A percentile compares a stretch with the other conserved stretches of the same genome.
phyloP scores from a whole-genome alignment of 2,797 vertebrate genomes.

The Sorex maritimensis region DNA sequence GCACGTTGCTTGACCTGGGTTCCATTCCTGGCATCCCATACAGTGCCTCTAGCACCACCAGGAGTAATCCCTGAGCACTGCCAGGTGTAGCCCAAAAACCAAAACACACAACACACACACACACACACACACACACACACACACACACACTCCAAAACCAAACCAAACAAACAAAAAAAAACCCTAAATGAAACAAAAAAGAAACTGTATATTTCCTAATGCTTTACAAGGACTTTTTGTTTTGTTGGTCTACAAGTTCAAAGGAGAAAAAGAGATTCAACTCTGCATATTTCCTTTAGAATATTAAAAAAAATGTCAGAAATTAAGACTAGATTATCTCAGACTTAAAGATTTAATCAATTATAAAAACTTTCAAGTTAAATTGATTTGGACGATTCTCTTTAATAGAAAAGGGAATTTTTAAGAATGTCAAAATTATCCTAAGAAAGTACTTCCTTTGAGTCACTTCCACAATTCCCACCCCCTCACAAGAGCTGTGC shows the following conservation, averaged over 20 bases:
- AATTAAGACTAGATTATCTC: constrained; percentile 44
- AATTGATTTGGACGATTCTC: constrained; percentile 2
- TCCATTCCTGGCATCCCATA: too few species aligned
- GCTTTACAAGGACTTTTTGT: not conserved
- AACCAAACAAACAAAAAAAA: too few species aligned
- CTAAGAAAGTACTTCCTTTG: constrained; percentile 14
- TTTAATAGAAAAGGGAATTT: constrained; percentile 44
- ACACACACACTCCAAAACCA: too few species aligned
- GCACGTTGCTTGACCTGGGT: too few species aligned
- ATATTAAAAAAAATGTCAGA: constrained; percentile 63
- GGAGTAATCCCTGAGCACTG: too few species aligned
- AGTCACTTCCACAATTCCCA: not conserved
- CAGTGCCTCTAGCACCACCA: too few species aligned
- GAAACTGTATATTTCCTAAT: not conserved
- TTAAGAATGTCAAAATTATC: constrained; percentile 50
- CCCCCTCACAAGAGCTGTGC: not conserved
- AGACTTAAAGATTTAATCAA: not conserved
- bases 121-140: too few species aligned
- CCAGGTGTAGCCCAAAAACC: too few species aligned
- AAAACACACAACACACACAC: too few species aligned
- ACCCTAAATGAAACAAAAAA: too few species aligned
- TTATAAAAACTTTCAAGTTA: constrained; percentile 38
- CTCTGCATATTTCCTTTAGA: constrained; percentile 29
- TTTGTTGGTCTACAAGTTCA: constrained; percentile 44
- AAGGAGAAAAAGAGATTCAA: constrained; percentile 59